Percentiles rank a stretch among this genome's conserved stretches.
These are phyloP conservation scores for Leptatherina wallacei DNA, from an alignment of 2,797 vertebrate species.

Conservation along the genomic window DNA sequence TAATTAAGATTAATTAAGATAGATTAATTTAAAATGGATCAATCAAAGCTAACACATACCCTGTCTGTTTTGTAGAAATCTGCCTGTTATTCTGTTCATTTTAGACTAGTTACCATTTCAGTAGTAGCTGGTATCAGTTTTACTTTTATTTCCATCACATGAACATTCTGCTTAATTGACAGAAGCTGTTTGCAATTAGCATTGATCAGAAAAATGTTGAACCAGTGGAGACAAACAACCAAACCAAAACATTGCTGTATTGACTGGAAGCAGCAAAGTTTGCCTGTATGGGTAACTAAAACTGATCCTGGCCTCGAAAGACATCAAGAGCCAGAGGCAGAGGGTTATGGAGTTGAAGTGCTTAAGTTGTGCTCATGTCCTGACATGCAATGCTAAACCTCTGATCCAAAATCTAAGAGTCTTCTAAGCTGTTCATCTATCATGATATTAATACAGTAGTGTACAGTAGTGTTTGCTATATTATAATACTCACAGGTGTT, in stretches of 20 bases:
- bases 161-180: neutral
- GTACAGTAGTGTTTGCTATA: neutral
- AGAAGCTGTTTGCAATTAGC: constrained; percentile 11
- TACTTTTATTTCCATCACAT: neutral
- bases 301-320: constrained; percentile 3
- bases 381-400: neutral
- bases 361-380: neutral
- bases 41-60: constrained; percentile 13
- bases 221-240: constrained; percentile 4
- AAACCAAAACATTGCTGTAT: constrained; percentile 16
- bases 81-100: constrained; percentile 9
- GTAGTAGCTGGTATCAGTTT: neutral
- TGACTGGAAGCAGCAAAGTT: constrained; percentile 20
- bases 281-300: constrained; percentile 7
- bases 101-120: neutral
- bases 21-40: neutral
- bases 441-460: neutral
- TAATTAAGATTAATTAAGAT: too few species aligned
- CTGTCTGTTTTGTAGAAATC: constrained; percentile 16
- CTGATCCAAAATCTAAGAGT: neutral
- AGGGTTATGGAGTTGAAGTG: constrained; percentile 10
- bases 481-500: neutral
- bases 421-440: neutral
- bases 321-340: neutral
- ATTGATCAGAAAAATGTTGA: constrained; percentile 5